Evolutionary conservation across 2,888 invertebrate species (phyloP).

Genomic region (Galeruca laticollis): DNA sequence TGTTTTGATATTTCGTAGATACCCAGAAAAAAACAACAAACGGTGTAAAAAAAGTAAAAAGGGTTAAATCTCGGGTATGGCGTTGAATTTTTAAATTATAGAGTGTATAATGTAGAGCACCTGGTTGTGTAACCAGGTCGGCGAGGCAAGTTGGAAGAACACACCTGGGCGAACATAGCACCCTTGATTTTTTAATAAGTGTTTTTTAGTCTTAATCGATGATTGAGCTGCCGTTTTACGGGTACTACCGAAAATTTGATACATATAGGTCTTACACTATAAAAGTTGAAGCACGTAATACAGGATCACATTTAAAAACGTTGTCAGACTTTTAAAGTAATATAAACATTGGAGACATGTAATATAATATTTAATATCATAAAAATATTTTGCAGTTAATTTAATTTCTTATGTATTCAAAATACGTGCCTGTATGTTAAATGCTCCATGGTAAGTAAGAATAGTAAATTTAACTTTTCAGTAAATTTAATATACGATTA

Average conservation of each 20-base stretch:
- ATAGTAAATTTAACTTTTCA: too few relatives aligned
- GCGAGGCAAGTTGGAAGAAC: conserved; percentile 12
- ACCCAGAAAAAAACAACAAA: conserved; percentile 15
- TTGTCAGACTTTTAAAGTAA: too few relatives aligned
- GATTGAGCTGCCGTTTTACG: not conserved
- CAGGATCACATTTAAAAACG: too few relatives aligned
- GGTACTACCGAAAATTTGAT: conserved; percentile 8
- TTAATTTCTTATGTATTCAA: too few relatives aligned
- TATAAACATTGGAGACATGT: too few relatives aligned
- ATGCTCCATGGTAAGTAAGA: too few relatives aligned
- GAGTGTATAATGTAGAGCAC: conserved; percentile 19
- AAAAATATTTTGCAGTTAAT: too few relatives aligned
- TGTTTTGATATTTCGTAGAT: conserved; percentile 24
- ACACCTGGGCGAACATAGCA: conserved; percentile 16
- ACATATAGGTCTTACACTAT: too few relatives aligned
- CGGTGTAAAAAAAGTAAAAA: not conserved
- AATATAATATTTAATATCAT: too few relatives aligned
- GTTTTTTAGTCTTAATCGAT: conserved; percentile 9
- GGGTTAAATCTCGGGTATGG: conserved; percentile 25
- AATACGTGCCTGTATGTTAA: too few relatives aligned
- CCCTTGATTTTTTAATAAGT: conserved; percentile 15
- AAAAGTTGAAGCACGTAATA: too few relatives aligned
- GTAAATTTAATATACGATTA: too few relatives aligned
- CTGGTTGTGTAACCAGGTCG: conserved; percentile 18
- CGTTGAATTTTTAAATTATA: conserved; percentile 33